A percentile compares a stretch with the other conserved stretches of the same genome.
These are phyloP conservation scores for Bhutanitis thaidina DNA, from an alignment of 2,888 invertebrate species.

Conservation along the genomic window DNA sequence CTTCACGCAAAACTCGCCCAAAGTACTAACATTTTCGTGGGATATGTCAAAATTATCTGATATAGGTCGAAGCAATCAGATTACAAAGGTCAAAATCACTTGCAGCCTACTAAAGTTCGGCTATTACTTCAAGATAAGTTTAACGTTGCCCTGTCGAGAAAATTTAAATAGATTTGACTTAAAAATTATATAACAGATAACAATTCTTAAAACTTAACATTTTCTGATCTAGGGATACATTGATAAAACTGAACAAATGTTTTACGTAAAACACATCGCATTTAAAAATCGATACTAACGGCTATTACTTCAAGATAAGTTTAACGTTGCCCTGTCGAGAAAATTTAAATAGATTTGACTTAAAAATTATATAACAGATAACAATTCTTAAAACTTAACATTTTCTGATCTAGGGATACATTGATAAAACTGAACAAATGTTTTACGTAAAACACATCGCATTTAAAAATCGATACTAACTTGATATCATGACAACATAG, in stretches of 20 bases:
- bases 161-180: slow-evolving; percentile 19
- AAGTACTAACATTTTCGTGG: slow-evolving; percentile 43
- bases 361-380: slow-evolving; percentile 9
- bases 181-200: slow-evolving; percentile 9
- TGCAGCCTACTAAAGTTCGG: slow-evolving; percentile 48
- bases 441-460: too few species aligned
- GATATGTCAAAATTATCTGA: slow-evolving; percentile 69
- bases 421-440: too few species aligned
- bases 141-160: slow-evolving; percentile 4
- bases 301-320: slow-evolving; percentile 54
- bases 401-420: too few species aligned
- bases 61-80: slow-evolving; percentile 55
- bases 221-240: too few species aligned
- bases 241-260: too few species aligned
- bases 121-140: slow-evolving; percentile 55
- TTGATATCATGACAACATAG: too few species aligned
- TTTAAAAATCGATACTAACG: too few species aligned
- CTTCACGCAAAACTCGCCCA: slow-evolving; percentile 49
- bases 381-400: too few species aligned
- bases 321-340: slow-evolving; percentile 14
- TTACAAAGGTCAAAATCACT: slow-evolving; percentile 61
- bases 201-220: too few species aligned
- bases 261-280: too few species aligned
- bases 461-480: too few species aligned
- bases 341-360: slow-evolving; percentile 19